Evolutionary conservation across 2,888 invertebrate species (phyloP).

Genomic region (Lasioglossum marginatum): DNA sequence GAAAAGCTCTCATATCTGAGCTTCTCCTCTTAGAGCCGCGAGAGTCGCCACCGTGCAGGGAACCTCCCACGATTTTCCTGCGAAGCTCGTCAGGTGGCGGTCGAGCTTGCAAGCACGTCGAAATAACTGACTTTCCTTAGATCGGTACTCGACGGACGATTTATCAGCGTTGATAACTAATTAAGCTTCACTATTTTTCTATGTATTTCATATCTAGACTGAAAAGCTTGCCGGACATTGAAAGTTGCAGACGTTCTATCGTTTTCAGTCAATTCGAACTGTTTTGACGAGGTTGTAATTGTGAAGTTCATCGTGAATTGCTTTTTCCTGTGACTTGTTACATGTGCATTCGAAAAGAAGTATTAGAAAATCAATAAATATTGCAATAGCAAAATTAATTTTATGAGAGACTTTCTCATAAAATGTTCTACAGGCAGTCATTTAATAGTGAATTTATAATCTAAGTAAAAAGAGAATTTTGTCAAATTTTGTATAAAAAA

Average conservation of each 20-base stretch:
- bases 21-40: constrained; percentile 27
- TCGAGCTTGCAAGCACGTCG: constrained; percentile 26
- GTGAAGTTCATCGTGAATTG: neutral
- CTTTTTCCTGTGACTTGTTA: neutral
- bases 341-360: neutral
- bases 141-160: constrained; percentile 35
- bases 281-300: neutral
- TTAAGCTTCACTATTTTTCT: neutral
- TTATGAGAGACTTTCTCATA: neutral
- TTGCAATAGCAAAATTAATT: neutral
- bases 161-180: neutral
- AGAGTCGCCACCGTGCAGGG: constrained; percentile 65
- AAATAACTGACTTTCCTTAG: constrained; percentile 41
- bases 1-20: constrained; percentile 44
- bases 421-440: neutral
- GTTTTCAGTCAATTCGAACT: neutral
- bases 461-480: neutral
- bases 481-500: neutral
- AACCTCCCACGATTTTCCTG: constrained; percentile 19
- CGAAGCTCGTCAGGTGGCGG: constrained; percentile 58
- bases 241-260: neutral
- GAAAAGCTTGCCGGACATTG: neutral
- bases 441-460: neutral
- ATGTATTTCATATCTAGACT: neutral
- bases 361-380: neutral